Percentiles rank a stretch among this genome's conserved stretches.
These are phyloP conservation scores for Phenacoccus solenopsis DNA, from an alignment of 1,140 invertebrate species.

Conservation along the genomic window DNA sequence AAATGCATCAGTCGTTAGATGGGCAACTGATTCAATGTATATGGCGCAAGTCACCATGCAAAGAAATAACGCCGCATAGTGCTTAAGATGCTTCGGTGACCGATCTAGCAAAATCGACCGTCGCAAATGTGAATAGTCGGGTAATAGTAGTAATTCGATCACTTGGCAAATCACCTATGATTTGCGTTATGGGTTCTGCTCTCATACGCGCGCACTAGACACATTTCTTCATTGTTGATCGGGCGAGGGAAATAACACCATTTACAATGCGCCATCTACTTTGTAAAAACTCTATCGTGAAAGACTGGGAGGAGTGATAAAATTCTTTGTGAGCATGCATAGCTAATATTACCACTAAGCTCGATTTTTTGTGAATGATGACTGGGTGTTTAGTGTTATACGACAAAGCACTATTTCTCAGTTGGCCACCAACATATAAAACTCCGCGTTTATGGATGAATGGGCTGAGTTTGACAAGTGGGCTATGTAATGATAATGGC, in stretches of 20 bases:
- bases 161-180: constrained; percentile 24
- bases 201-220: background rate
- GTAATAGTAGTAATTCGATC: constrained; percentile 18
- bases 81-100: background rate
- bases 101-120: constrained; percentile 26
- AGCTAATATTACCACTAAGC: background rate
- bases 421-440: background rate
- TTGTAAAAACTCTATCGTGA: background rate
- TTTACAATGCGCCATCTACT: background rate
- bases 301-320: background rate
- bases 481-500: background rate
- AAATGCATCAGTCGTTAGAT: constrained; percentile 27
- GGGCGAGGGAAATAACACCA: background rate
- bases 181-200: background rate
- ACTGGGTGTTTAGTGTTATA: background rate
- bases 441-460: background rate
- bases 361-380: background rate
- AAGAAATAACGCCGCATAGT: constrained; percentile 26
- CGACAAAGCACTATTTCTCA: background rate
- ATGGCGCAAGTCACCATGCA: constrained; percentile 28
- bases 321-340: constrained; percentile 8
- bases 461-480: background rate
- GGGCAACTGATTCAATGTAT: constrained; percentile 29
- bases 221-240: background rate
- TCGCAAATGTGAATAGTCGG: constrained; percentile 21